Evolutionary conservation across 2,888 invertebrate genomes (phyloP).

Genomic region (Sisyra terminalis): DNA sequence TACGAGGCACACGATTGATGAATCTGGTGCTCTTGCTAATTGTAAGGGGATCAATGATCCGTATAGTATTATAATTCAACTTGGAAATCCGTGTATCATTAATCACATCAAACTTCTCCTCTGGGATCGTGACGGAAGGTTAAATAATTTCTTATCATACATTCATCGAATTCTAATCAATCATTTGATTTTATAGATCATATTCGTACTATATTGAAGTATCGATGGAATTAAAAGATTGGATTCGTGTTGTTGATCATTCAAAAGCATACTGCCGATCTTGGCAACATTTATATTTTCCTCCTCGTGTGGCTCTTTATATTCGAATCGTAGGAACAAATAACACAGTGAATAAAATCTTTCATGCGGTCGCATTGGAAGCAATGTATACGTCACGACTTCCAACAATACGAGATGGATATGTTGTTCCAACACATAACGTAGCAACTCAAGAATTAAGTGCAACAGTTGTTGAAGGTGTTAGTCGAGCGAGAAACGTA

Average conservation of each 20-base stretch:
- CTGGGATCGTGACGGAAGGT: conserved; percentile 87
- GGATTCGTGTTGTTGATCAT: conserved; percentile 89
- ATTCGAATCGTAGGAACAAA: conserved; percentile 76
- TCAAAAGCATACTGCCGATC: conserved; percentile 85
- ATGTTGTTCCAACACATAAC: conserved; percentile 71
- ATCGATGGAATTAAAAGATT: conserved; percentile 89
- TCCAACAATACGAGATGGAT: conserved; percentile 58
- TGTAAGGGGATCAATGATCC: conserved; percentile 27
- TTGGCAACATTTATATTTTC: conserved; percentile 91
- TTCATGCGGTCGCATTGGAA: conserved; percentile 87
- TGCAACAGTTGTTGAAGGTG: conserved; percentile 93
- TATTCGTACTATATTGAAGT: conserved; percentile 87
- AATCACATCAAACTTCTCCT: conserved; percentile 86
- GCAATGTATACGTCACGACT: conserved; percentile 67
- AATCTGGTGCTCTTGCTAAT: conserved; percentile 22
- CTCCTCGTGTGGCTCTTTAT: conserved; percentile 71
- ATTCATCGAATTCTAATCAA: too few species aligned
- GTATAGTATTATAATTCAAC: conserved; percentile 71
- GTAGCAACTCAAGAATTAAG: conserved; percentile 82
- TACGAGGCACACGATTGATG: conserved; percentile 30
- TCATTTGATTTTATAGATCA: conserved; percentile 36
- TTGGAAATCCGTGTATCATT: conserved; percentile 72
- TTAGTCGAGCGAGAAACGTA: conserved; percentile 83
- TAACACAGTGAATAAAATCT: conserved; percentile 89
- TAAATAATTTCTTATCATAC: too few species aligned